phyloP scores from a whole-genome alignment of 2,888 invertebrate species.

The Athrips mouffetella region DNA sequence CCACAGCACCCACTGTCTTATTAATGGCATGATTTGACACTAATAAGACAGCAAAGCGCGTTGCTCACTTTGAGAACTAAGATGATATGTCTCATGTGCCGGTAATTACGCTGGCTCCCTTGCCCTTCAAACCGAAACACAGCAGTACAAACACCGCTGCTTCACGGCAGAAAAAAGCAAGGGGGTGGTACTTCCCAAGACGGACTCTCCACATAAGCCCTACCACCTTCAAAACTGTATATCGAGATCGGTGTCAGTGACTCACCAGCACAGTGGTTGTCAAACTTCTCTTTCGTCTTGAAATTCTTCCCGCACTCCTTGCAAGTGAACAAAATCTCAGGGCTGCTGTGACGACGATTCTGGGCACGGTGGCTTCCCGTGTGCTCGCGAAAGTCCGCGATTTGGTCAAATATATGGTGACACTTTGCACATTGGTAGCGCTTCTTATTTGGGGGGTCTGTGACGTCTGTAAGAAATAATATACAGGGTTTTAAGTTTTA shows the following conservation, averaged over 20 bases:
- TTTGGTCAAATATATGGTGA: constrained; percentile 58
- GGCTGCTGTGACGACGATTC: constrained; percentile 23
- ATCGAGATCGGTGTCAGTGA: neutral
- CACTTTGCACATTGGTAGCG: constrained; percentile 68
- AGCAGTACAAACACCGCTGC: no score
- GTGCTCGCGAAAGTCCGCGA: constrained; percentile 55
- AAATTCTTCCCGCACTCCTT: constrained; percentile 56
- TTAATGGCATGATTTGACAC: no score
- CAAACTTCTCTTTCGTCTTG: constrained; percentile 56
- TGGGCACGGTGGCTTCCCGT: constrained; percentile 38
- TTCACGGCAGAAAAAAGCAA: no score
- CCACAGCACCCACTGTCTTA: no score
- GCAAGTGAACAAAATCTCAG: constrained; percentile 47
- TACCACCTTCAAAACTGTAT: neutral
- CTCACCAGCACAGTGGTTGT: constrained; percentile 51
- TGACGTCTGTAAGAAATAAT: constrained; percentile 31
- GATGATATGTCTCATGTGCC: no score
- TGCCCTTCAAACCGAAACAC: no score
- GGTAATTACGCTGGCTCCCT: no score
- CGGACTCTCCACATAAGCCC: neutral
- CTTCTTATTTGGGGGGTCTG: constrained; percentile 38
- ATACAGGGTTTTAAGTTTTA: no score
- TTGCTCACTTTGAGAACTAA: no score
- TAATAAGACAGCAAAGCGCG: no score
- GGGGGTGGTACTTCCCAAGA: no score